These are phyloP conservation scores for Colletes gigas DNA, from an alignment of 1,140 invertebrate genomes.

Conservation along the genomic window DNA sequence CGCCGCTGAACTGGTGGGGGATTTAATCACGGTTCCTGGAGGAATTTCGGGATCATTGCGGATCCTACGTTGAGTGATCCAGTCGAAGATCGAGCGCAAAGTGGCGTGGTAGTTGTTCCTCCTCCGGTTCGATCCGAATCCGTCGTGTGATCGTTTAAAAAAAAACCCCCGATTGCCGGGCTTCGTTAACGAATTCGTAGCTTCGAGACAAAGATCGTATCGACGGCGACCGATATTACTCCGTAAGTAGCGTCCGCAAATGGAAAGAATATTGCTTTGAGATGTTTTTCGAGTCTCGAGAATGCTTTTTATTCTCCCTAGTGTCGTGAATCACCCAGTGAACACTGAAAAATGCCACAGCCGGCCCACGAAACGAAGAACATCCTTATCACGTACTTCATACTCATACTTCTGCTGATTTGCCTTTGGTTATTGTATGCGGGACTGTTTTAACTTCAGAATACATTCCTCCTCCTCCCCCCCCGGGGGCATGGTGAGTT, in stretches of 20 bases:
- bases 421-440: conserved; percentile 80
- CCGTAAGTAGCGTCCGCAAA: neutral
- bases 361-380: conserved; percentile 77
- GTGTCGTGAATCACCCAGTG: conserved; percentile 15
- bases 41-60: conserved; percentile 67
- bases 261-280: no score
- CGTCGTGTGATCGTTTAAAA: neutral
- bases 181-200: neutral
- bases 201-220: neutral
- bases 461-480: conserved; percentile 33
- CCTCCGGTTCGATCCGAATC: neutral
- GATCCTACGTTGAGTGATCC: conserved; percentile 50
- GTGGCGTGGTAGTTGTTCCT: conserved; percentile 34
- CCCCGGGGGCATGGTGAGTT: conserved; percentile 59
- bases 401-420: conserved; percentile 79
- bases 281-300: no score
- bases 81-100: conserved; percentile 56
- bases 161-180: neutral
- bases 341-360: conserved; percentile 64
- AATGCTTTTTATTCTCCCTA: neutral
- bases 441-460: conserved; percentile 74
- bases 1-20: conserved; percentile 39
- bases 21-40: conserved; percentile 63
- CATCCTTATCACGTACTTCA: conserved; percentile 80
- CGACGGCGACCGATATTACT: neutral